Base-by-base conservation (phyloP, 2,113 vertebrate genomes). In the Pollachius pollachius region DNA sequence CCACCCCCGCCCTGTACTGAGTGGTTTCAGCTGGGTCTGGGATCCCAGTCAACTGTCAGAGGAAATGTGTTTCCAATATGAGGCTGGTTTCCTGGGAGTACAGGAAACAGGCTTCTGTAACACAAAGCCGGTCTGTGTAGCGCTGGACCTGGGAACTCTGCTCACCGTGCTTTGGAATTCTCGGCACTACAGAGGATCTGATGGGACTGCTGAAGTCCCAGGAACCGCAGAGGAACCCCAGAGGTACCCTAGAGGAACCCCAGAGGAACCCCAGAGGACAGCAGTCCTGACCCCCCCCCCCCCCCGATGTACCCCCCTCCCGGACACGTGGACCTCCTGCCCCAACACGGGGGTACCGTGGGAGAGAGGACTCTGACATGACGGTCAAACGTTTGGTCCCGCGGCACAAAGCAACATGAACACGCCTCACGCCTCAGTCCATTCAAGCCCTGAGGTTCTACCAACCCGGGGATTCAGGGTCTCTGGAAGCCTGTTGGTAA, bases 1-100 rank as follows among this genome's bases (percentile, higher is more conserved):
- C 65, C 66, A 12, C 57, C 25, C 18, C 74, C 64, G 65, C 69
- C 60, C 15, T 21, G 2, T 77, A 81, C 80, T 83, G 80, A 87
- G 72, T 76, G 77, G 79, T 89, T 89, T 87, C 81, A 82, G 74
- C 37, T 62, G 69, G 78, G 71, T 66, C 85, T 73, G 66, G 75
- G 84, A 85, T 89, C 87, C 82, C 68, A 85, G 79, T 80, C 82
- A 74, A 76, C 86, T 69, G 85, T 82, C 78, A 78, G 79, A 59
- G 77, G 69, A 90, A 93, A 94, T 93, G 92, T 94, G 94, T 92
- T 94, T 95, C 87, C 92, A 94, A 94, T 94, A 92, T 83, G 85
- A 77, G 37, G 5, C 72, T 19, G 83, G 41, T 86, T 95, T 95
- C 94, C 94, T 95, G 94, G 90, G 81, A 68, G 58, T 73, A 72